Percentiles rank a stretch among this genome's conserved stretches.
Evolutionary conservation across 2,888 invertebrate genomes (phyloP).

Genomic region (Melipona bicolor): DNA sequence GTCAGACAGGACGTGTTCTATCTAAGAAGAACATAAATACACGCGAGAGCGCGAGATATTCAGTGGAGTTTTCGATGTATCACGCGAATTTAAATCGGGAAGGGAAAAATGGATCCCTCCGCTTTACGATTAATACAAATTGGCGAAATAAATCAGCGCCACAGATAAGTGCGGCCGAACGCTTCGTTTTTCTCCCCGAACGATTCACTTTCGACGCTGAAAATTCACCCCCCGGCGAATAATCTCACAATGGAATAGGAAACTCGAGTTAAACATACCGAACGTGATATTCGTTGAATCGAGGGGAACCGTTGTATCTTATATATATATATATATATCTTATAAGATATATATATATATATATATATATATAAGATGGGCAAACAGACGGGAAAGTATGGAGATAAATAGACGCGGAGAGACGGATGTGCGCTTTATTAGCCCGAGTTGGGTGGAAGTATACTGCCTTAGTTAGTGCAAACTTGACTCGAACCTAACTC

Average conservation of each 20-base stretch:
- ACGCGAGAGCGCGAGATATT: no score
- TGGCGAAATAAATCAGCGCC: no score
- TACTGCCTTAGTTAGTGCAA: constrained; percentile 1
- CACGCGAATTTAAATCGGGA: no score
- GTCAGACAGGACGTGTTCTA: no score
- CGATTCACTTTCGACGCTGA: not conserved
- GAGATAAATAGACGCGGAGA: constrained; percentile 28
- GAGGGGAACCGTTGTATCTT: not conserved
- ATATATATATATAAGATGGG: not conserved
- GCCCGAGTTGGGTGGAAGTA: not conserved
- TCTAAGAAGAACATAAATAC: no score
- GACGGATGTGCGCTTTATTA: constrained; percentile 30
- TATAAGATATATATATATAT: no score
- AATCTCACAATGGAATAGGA: not conserved
- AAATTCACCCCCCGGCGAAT: not conserved
- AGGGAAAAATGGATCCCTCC: no score
- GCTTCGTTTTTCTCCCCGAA: no score
- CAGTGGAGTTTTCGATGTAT: no score
- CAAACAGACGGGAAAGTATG: constrained; percentile 7
- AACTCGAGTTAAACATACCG: not conserved
- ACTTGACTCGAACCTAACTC: constrained; percentile 27
- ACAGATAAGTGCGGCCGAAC: no score
- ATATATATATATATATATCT: no score
- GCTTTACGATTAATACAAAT: no score
- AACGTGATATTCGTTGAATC: not conserved